Conservation (phyloP, 2,888 invertebrate species). For the Didymodactylos carnosus region DNA sequence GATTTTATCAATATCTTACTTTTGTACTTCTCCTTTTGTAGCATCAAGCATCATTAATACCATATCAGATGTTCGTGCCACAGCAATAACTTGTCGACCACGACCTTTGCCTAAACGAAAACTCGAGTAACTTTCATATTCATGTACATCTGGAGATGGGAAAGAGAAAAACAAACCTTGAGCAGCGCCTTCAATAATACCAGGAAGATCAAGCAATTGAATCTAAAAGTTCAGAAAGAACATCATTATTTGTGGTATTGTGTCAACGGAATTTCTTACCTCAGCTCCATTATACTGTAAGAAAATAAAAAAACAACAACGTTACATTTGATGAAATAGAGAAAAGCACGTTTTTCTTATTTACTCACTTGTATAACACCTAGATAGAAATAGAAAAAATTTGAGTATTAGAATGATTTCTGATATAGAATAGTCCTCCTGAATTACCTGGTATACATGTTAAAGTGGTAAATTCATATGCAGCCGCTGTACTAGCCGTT, state of each 20-base stretch:
- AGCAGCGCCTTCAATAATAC: constrained; percentile 96
- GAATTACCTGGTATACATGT: constrained; percentile 98
- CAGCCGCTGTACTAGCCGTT: constrained; percentile 86
- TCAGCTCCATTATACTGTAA: constrained; percentile 53
- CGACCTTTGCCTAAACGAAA: constrained; percentile 46
- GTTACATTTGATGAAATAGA: neutral
- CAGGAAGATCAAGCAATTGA: constrained; percentile 87
- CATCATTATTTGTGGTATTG: too few relatives aligned
- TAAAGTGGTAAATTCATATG: constrained; percentile 92
- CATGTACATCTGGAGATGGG: too few relatives aligned
- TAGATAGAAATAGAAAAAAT: neutral
- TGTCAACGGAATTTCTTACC: too few relatives aligned
- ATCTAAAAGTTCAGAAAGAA: too few relatives aligned
- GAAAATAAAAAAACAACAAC: constrained; percentile 10
- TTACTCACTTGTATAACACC: neutral
- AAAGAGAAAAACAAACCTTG: constrained; percentile 48
- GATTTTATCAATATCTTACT: constrained; percentile 20
- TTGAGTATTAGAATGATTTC: neutral
- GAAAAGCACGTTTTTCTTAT: neutral
- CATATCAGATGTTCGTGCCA: constrained; percentile 87
- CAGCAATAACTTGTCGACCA: constrained; percentile 86
- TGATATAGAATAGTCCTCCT: constrained; percentile 41
- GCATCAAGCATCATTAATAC: constrained; percentile 98
- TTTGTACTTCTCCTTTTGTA: constrained; percentile 86
- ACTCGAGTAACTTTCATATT: constrained; percentile 1